Evolutionary conservation across 2,888 invertebrate species (phyloP).

Genomic region (Mechanitis mazaeus): DNA sequence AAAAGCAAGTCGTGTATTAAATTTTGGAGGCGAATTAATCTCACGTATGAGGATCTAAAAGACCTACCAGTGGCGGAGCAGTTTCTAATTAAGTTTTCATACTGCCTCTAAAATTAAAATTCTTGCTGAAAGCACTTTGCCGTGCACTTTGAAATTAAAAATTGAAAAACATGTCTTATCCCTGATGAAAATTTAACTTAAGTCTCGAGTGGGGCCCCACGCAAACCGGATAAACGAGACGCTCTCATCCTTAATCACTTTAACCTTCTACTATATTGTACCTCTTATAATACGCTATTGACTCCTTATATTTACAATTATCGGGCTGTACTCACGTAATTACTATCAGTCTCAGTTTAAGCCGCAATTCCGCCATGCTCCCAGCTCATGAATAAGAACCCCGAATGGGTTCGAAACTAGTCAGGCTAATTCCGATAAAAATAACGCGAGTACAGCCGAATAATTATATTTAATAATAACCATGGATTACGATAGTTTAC

Average conservation of each 20-base stretch:
- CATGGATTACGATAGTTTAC: too few species aligned
- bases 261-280: too few species aligned
- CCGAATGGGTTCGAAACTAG: too few species aligned
- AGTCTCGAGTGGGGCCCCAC: conserved; percentile 6
- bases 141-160: conserved; percentile 20
- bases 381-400: too few species aligned
- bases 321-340: too few species aligned
- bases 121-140: conserved; percentile 24
- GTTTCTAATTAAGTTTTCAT: conserved; percentile 28
- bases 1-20: conserved; percentile 21
- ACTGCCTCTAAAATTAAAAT: conserved; percentile 27
- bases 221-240: conserved; percentile 4
- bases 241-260: neutral
- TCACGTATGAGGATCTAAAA: conserved; percentile 21
- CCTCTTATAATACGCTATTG: too few species aligned
- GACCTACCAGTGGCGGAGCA: conserved; percentile 18
- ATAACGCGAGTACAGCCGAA: too few species aligned
- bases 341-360: too few species aligned
- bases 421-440: too few species aligned
- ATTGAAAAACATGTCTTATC: conserved; percentile 20
- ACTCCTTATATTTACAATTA: too few species aligned
- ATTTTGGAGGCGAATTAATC: conserved; percentile 25
- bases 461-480: too few species aligned
- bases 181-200: conserved; percentile 17
- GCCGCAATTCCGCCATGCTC: too few species aligned